A percentile compares a stretch with the other conserved stretches of the same genome.
Evolutionary conservation across 2,113 vertebrate species (phyloP).

Genomic region (Ranitomeya variabilis): DNA sequence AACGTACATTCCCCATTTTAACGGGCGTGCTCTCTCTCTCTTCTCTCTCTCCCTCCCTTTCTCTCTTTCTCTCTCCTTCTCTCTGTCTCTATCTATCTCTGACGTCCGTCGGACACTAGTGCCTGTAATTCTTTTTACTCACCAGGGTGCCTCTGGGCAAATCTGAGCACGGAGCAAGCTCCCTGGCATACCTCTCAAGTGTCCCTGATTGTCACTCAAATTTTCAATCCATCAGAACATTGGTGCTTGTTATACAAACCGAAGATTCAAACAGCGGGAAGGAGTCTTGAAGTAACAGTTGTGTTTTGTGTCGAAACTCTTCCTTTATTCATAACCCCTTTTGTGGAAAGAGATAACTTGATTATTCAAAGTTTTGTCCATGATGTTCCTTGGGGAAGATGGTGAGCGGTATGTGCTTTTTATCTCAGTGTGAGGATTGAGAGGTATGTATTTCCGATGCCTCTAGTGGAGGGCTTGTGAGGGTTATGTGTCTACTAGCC

Average conservation of each 20-base stretch:
- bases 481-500: constrained; percentile 37
- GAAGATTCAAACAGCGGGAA: constrained; percentile 58
- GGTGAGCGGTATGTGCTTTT: constrained; percentile 53
- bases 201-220: constrained; percentile 59
- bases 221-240: constrained; percentile 57
- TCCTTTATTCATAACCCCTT: constrained; percentile 59
- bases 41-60: constrained; percentile 40
- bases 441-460: constrained; percentile 43
- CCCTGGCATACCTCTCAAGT: constrained; percentile 74
- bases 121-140: constrained; percentile 83
- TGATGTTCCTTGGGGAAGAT: constrained; percentile 57
- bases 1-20: constrained; percentile 81
- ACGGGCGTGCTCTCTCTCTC: constrained; percentile 71
- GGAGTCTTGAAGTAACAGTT: constrained; percentile 58
- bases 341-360: constrained; percentile 59
- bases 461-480: constrained; percentile 38
- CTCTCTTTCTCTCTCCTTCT: constrained; percentile 71
- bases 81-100: constrained; percentile 72
- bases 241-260: constrained; percentile 59
- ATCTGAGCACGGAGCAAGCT: constrained; percentile 81
- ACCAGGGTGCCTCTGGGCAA: constrained; percentile 80
- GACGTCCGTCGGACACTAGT: constrained; percentile 85
- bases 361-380: constrained; percentile 59
- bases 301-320: constrained; percentile 58
- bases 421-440: constrained; percentile 54